A percentile compares a stretch with the other conserved stretches of the same genome.
These are phyloP conservation scores for Falco rusticolus DNA, from an alignment of 2,797 vertebrate species.

Conservation along the genomic window DNA sequence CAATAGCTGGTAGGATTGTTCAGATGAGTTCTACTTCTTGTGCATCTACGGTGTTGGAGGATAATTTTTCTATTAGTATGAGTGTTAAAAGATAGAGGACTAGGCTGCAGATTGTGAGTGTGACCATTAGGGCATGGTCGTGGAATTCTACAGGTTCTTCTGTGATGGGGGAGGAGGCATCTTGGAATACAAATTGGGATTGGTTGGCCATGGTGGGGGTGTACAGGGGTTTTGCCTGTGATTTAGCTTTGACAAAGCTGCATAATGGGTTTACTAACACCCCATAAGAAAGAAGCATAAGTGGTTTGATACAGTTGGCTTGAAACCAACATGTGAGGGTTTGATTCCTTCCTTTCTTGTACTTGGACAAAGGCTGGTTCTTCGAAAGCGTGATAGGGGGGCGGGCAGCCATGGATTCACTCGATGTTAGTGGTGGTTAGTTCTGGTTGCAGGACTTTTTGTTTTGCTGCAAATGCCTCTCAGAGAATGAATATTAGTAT, in stretches of 20 bases:
- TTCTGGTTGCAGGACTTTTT: not conserved
- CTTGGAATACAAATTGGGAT: rapidly evolving
- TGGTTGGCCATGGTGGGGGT: not conserved
- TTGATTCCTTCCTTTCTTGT: not conserved
- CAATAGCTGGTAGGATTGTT: rapidly evolving
- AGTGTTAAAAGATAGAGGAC: rapidly evolving
- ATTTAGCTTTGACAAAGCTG: not conserved
- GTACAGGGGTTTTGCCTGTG: not conserved
- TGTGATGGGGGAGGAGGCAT: rapidly evolving
- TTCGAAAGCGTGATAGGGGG: not conserved
- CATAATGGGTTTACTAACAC: not conserved
- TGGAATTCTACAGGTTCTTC: not conserved
- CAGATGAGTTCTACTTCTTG: not conserved
- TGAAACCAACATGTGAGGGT: not conserved
- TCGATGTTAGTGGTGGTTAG: rapidly evolving
- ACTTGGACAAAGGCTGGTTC: not conserved
- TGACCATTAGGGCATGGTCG: rapidly evolving
- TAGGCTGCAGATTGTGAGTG: not conserved
- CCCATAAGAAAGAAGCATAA: not conserved
- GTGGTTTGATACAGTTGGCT: not conserved
- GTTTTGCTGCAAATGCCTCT: not conserved
- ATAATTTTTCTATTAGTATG: rapidly evolving
- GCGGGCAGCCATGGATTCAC: not conserved
- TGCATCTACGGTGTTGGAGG: rapidly evolving
- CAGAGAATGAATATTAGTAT: not conserved